Conservation (phyloP, 2,888 invertebrate genomes). For the Halocaridina rubra region DNA sequence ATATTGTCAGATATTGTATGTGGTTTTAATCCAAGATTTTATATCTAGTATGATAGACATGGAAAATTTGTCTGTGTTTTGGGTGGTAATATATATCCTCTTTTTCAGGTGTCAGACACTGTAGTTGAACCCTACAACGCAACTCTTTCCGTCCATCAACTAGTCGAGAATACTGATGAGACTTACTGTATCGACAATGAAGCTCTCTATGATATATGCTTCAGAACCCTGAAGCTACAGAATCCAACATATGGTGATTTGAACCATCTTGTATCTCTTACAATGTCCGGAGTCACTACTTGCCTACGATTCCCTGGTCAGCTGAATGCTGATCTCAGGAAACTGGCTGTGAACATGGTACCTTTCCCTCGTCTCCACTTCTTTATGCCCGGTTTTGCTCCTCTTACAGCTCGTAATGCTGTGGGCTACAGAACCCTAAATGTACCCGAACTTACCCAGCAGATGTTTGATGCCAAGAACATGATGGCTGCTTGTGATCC, state of each 20-base stretch:
- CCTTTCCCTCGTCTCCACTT: conserved; percentile 91
- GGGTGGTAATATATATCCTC: too few species aligned
- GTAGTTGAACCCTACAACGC: conserved; percentile 74
- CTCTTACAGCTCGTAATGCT: conserved; percentile 76
- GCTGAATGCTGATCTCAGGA: conserved; percentile 87
- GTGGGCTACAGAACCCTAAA: conserved; percentile 74
- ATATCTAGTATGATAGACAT: too few species aligned
- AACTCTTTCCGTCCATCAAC: conserved; percentile 72
- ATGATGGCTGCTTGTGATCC: conserved; percentile 72
- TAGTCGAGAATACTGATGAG: conserved; percentile 73
- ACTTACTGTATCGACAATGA: conserved; percentile 73
- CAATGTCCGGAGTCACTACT: conserved; percentile 80
- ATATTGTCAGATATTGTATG: too few species aligned
- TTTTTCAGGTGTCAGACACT: conserved; percentile 74
- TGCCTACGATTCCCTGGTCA: conserved; percentile 89
- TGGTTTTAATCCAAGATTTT: too few species aligned
- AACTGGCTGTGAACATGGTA: conserved; percentile 93
- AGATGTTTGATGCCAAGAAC: conserved; percentile 71
- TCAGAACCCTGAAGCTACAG: conserved; percentile 81
- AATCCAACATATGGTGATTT: conserved; percentile 91
- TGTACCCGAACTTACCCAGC: conserved; percentile 78
- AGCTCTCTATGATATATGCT: conserved; percentile 73
- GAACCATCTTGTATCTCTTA: conserved; percentile 85
- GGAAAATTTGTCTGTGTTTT: too few species aligned
- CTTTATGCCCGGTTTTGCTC: conserved; percentile 89